Conservation (phyloP, 2,113 vertebrate species). For the Pica pica region DNA sequence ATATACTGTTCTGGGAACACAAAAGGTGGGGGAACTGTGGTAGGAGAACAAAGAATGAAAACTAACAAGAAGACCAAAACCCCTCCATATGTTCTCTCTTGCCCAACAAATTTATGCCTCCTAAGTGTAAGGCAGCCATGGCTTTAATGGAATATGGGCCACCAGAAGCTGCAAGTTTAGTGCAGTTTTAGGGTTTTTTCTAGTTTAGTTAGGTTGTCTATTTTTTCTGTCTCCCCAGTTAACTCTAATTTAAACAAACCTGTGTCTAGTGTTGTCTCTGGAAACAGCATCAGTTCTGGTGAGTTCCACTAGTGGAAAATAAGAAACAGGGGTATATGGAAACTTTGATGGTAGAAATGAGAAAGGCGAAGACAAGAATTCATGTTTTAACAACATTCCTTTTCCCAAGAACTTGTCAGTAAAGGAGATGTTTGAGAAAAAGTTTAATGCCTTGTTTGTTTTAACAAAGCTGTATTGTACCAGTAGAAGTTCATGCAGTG, state of each 20-base stretch:
- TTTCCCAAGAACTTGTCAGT: background rate
- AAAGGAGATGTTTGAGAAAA: background rate
- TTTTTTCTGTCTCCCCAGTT: background rate
- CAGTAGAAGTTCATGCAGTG: background rate
- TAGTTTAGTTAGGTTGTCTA: background rate
- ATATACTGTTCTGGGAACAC: background rate
- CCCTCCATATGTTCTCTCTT: background rate
- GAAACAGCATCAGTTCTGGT: background rate
- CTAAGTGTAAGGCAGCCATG: background rate
- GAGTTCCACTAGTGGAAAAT: background rate
- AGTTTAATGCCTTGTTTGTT: background rate
- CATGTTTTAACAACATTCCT: background rate
- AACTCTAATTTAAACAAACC: background rate
- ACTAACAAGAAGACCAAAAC: background rate
- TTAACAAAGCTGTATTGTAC: background rate
- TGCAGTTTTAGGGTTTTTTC: background rate
- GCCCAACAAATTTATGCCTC: background rate
- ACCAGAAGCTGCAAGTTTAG: background rate
- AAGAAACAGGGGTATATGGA: background rate
- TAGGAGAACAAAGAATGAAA: background rate
- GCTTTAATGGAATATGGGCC: background rate
- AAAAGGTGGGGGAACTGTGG: background rate
- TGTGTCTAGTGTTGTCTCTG: background rate
- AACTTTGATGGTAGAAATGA: background rate
- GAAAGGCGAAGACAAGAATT: background rate